These are phyloP conservation scores for Troilus luridus DNA, from an alignment of 2,888 invertebrate genomes.

Conservation along the genomic window DNA sequence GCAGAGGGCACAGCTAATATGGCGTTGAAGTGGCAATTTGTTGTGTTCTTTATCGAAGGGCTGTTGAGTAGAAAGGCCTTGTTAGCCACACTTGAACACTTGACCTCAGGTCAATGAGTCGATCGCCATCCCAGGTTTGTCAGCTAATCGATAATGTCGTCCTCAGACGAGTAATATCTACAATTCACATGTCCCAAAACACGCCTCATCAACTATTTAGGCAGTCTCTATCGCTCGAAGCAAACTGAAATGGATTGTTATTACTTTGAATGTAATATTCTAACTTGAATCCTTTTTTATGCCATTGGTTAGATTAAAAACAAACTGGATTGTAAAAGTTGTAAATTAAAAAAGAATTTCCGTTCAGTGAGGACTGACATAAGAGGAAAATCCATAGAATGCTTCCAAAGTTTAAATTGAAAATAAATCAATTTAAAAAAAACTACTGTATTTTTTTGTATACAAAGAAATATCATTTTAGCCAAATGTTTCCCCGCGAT, in stretches of 20 bases:
- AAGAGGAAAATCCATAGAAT: no score
- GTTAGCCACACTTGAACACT: not conserved
- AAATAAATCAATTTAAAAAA: not conserved
- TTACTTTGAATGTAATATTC: no score
- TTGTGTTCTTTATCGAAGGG: not conserved
- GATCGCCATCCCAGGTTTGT: not conserved
- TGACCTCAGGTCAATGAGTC: constrained; percentile 1
- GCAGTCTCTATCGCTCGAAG: not conserved
- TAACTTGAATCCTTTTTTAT: no score
- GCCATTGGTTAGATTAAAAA: not conserved
- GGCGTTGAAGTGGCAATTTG: not conserved
- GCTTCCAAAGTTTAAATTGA: not conserved
- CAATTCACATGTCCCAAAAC: not conserved
- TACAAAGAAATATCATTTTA: not conserved
- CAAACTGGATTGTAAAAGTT: not conserved
- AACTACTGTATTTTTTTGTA: not conserved
- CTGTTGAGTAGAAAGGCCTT: not conserved
- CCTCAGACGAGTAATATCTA: not conserved
- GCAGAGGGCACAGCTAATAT: not conserved
- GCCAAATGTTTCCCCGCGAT: not conserved
- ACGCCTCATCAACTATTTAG: not conserved
- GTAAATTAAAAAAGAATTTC: not conserved
- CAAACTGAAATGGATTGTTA: not conserved
- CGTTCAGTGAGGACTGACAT: not conserved
- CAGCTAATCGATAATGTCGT: constrained; percentile 5